These are phyloP conservation scores for Conopomorpha cramerella DNA, from an alignment of 1,140 invertebrate species.

Conservation along the genomic window DNA sequence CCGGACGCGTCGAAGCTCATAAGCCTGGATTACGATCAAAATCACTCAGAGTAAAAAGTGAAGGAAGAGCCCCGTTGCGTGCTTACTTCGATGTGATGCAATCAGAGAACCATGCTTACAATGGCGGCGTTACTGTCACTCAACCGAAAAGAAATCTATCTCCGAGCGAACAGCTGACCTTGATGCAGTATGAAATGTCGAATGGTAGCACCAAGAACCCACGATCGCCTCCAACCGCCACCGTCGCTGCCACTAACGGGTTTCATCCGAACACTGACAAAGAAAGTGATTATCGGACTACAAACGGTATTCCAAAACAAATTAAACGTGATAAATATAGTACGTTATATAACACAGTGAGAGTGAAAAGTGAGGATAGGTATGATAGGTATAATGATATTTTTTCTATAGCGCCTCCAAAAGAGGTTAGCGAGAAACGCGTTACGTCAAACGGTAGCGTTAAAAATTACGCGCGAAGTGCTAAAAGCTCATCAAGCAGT, in stretches of 20 bases:
- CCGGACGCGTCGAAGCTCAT: constrained; percentile 33
- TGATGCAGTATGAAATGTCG: constrained; percentile 51
- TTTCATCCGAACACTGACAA: constrained; percentile 26
- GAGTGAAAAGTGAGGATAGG: constrained; percentile 55
- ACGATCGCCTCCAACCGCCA: constrained; percentile 17
- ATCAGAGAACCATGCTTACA: constrained; percentile 22
- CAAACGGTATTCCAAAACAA: constrained; percentile 37
- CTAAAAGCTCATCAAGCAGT: constrained; percentile 50
- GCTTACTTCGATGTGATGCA: constrained; percentile 36
- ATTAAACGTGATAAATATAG: constrained; percentile 48
- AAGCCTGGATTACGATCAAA: constrained; percentile 55
- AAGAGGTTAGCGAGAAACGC: constrained; percentile 42
- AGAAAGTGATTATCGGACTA: constrained; percentile 54
- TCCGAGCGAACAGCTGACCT: constrained; percentile 49
- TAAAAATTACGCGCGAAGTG: constrained; percentile 43
- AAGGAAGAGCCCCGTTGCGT: constrained; percentile 42
- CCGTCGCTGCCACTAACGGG: constrained; percentile 29
- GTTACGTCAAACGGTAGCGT: constrained; percentile 45
- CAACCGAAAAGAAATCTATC: constrained; percentile 58
- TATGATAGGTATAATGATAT: constrained; percentile 49
- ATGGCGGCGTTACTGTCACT: constrained; percentile 49
- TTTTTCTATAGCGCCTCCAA: constrained; percentile 23
- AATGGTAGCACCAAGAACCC: constrained; percentile 28
- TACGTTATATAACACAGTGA: constrained; percentile 52
- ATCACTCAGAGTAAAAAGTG: constrained; percentile 55